Conservation (phyloP, 2,113 vertebrate genomes). For the Reinhardtius hippoglossoides region DNA sequence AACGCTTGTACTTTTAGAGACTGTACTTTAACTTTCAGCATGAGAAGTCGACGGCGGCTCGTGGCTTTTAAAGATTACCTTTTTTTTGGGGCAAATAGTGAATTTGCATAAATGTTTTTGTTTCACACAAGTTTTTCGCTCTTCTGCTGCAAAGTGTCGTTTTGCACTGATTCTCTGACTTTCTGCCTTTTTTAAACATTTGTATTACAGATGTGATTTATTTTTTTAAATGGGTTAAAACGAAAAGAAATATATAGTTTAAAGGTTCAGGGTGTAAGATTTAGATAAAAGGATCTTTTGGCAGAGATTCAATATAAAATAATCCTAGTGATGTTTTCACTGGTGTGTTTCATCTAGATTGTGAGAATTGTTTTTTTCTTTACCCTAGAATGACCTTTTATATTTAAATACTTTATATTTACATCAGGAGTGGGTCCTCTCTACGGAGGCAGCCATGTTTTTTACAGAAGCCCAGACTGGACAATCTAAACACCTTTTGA, state of each 20-base stretch:
- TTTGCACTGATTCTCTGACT: not conserved
- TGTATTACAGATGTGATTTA: too few relatives aligned
- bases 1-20: conserved; percentile 44
- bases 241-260: not conserved
- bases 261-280: not conserved
- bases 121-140: conserved; percentile 19
- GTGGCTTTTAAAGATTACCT: conserved; percentile 55
- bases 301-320: too few relatives aligned
- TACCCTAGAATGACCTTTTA: too few relatives aligned
- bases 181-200: not conserved
- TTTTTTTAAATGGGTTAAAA: not conserved
- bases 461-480: too few relatives aligned
- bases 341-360: too few relatives aligned
- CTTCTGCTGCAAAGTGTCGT: not conserved
- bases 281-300: too few relatives aligned
- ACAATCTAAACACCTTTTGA: too few relatives aligned
- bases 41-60: conserved; percentile 41
- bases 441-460: too few relatives aligned
- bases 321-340: too few relatives aligned
- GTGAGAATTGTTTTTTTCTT: too few relatives aligned
- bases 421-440: too few relatives aligned
- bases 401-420: too few relatives aligned
- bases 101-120: conserved; percentile 14
- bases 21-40: conserved; percentile 40
- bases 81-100: conserved; percentile 63